Evolutionary conservation across 2,888 invertebrate species (phyloP).

Genomic region (Plusia festucae): DNA sequence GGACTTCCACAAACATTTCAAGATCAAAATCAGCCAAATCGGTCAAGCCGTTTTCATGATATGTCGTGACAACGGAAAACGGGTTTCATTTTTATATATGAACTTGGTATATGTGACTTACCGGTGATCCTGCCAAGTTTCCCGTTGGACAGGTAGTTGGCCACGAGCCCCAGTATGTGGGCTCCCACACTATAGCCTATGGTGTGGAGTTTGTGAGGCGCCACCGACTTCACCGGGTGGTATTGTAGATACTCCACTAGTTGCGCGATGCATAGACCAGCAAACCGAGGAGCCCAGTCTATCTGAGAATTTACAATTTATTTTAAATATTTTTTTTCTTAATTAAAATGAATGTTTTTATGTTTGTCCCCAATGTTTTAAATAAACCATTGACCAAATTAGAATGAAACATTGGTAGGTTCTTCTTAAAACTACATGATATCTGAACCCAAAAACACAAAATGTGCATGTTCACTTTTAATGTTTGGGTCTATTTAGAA

Average conservation of each 20-base stretch:
- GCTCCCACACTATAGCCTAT: constrained; percentile 97
- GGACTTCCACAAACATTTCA: too few species aligned
- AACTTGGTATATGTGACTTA: too few species aligned
- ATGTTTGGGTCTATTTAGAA: too few species aligned
- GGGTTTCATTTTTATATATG: too few species aligned
- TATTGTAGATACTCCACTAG: constrained; percentile 93
- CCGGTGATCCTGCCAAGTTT: constrained; percentile 96
- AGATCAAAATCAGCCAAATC: too few species aligned
- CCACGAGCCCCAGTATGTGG: constrained; percentile 95
- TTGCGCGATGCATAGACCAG: constrained; percentile 94
- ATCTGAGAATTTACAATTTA: constrained; percentile 71
- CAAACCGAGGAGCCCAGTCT: constrained; percentile 91
- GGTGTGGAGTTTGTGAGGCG: constrained; percentile 93
- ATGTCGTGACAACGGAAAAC: too few species aligned
- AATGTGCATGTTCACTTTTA: too few species aligned
- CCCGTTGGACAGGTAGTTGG: constrained; percentile 93
- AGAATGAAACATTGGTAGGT: too few species aligned
- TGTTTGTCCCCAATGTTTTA: too few species aligned
- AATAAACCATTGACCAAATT: background rate
- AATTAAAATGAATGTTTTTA: background rate
- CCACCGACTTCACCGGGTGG: constrained; percentile 92
- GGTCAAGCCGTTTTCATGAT: too few species aligned
- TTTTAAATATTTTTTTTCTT: background rate
- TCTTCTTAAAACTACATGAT: too few species aligned
- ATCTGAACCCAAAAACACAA: too few species aligned